Evolutionary conservation across 2,113 vertebrate genomes (phyloP), one percentile per base, ranked within the genome.

Genomic region (Perccottus glenii): DNA sequence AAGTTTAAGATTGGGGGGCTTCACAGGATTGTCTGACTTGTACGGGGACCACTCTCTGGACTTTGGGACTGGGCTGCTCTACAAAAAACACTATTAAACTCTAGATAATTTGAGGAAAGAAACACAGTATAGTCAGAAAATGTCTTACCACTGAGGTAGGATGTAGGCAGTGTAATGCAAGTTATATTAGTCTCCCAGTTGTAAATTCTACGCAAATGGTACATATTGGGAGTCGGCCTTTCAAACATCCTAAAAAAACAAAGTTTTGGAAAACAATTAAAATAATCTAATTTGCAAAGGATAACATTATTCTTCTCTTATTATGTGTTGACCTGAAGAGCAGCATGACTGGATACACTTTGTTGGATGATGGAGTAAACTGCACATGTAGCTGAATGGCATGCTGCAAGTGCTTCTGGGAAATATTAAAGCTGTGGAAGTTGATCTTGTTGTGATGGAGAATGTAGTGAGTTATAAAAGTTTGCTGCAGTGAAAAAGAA

Each of bases 271-370:
- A 2, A 44, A 3, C 9, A 16, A 11, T 9, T 1, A 0, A 27
- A 27, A 2, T 27, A 27, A 27, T 3, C 19, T 27, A 27, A 27
- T 27, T 27, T 27, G 19, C 19, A 27, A 27, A 27, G 19, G 3
- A 27, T 27, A 27, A 2, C 19, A 27, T 27, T 27, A 11, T 15
- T 14, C n/a, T 60, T 27, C 15, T 48, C 5, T 16, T n/a, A 12
- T 6, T 5, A 44, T n/a, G 1, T 27, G 14, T 35, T 0, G 66
- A 96, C 95, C 95, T 94, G 58, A 94, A 83, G 45, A 96, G 88
- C 56, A 95, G 27, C 86, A 93, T 70, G 80, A 95, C 44, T 4
- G 94, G 94, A 85, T 95, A 94, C 0, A 80, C 27, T 16, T 70
- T 87, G 11, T 42, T 44, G 4, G 12, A 6, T 0, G 84, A 82